These are phyloP conservation scores for Sinonovacula constricta DNA, from an alignment of 1,140 invertebrate genomes.

Conservation along the genomic window DNA sequence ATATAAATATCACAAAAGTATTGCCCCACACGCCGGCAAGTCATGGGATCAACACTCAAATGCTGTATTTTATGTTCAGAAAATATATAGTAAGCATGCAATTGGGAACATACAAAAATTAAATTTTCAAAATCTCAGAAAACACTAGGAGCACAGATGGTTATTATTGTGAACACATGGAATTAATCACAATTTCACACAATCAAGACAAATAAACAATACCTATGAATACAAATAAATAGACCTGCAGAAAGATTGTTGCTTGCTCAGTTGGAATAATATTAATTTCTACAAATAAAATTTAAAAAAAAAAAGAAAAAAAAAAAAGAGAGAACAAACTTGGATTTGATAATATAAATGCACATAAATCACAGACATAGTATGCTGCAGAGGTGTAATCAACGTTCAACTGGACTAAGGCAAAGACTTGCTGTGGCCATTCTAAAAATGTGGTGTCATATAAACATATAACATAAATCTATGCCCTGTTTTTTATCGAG, in stretches of 20 bases:
- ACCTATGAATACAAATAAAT: conserved; percentile 46
- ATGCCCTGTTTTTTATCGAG: not conserved
- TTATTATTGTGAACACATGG: conserved; percentile 46
- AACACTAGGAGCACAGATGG: conserved; percentile 39
- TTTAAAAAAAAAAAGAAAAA: too few relatives aligned
- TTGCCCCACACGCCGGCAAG: conserved; percentile 37
- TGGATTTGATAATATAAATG: conserved; percentile 49
- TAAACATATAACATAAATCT: not conserved
- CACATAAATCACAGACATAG: conserved; percentile 38
- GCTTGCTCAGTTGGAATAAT: conserved; percentile 35
- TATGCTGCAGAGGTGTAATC: conserved; percentile 38
- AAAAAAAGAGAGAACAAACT: too few relatives aligned
- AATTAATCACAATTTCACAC: conserved; percentile 31
- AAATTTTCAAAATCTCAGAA: conserved; percentile 45
- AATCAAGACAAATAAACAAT: conserved; percentile 17
- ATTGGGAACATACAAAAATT: conserved; percentile 36
- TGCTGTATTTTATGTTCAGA: conserved; percentile 37
- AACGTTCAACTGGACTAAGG: not conserved
- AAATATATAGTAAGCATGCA: conserved; percentile 24
- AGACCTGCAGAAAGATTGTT: conserved; percentile 36
- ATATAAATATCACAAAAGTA: conserved; percentile 44
- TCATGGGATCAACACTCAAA: conserved; percentile 18
- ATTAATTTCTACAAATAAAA: conserved; percentile 36
- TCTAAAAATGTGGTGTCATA: not conserved
- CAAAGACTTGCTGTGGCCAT: not conserved